Conservation (phyloP, 2,113 vertebrate genomes). For the Myotis davidii region DNA sequence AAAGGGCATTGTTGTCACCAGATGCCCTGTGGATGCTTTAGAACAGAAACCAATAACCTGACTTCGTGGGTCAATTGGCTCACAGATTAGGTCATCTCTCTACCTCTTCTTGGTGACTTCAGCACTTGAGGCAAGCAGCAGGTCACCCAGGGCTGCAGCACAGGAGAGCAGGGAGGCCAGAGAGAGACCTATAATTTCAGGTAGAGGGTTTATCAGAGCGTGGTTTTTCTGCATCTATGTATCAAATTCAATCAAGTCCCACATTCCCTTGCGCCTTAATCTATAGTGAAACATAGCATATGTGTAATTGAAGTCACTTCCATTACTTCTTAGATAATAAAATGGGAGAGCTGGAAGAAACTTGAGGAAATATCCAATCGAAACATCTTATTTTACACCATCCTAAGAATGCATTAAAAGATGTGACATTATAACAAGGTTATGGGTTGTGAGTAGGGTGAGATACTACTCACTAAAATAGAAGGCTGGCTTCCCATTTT, state of each 20-base stretch:
- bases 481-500: not conserved
- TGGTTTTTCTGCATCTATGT: not conserved
- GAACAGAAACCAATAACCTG: not conserved
- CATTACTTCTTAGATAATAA: slow-evolving; percentile 21
- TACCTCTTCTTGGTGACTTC: not conserved
- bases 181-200: not conserved
- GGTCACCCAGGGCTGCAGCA: not conserved
- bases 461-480: not conserved
- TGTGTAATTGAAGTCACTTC: not conserved
- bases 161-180: not conserved
- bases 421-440: not conserved
- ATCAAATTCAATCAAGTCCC: slow-evolving; percentile 1
- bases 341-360: not conserved
- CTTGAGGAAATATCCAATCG: not conserved
- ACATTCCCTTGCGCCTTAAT: not conserved
- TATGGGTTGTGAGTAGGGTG: not conserved
- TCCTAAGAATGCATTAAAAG: not conserved
- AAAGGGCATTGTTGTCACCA: not conserved
- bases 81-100: not conserved
- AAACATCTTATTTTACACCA: not conserved
- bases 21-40: not conserved
- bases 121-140: not conserved
- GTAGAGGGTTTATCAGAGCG: not conserved
- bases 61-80: not conserved
- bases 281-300: not conserved